Conservation (phyloP, 2,888 invertebrate species). For the Elmis aenea region DNA sequence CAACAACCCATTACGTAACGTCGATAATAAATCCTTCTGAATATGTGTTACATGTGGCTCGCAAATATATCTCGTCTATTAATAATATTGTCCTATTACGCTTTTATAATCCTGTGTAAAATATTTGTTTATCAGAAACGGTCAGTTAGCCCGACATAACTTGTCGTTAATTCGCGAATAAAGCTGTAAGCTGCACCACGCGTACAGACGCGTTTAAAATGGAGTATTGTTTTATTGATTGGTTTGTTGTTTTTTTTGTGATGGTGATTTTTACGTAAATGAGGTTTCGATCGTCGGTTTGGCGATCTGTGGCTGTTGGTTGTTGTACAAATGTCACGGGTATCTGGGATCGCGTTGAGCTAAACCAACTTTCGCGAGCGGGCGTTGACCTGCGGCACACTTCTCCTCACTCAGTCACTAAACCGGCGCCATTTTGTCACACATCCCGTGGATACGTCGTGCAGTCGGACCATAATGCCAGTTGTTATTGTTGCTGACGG, state of each 20-base stretch:
- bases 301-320: too few relatives aligned
- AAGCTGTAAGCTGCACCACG: too few relatives aligned
- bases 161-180: conserved; percentile 4
- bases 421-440: conserved; percentile 42
- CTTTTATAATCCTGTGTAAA: conserved; percentile 3
- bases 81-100: neutral
- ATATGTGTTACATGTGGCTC: too few relatives aligned
- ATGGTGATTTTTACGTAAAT: too few relatives aligned
- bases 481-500: too few relatives aligned
- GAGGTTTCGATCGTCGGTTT: too few relatives aligned
- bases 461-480: conserved; percentile 10
- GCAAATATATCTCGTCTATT: neutral
- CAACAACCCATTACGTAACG: conserved; percentile 15
- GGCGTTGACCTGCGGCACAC: conserved; percentile 40
- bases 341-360: conserved; percentile 27
- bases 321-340: conserved; percentile 31
- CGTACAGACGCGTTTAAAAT: too few relatives aligned
- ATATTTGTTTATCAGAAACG: conserved; percentile 6
- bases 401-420: conserved; percentile 42
- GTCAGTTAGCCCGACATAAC: conserved; percentile 8
- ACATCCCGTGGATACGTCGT: conserved; percentile 16
- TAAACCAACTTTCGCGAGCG: conserved; percentile 41
- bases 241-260: too few relatives aligned
- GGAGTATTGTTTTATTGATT: too few relatives aligned
- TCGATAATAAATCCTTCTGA: conserved; percentile 1